Evolutionary conservation across 2,888 invertebrate genomes (phyloP).

Genomic region (Acronicta leporina): DNA sequence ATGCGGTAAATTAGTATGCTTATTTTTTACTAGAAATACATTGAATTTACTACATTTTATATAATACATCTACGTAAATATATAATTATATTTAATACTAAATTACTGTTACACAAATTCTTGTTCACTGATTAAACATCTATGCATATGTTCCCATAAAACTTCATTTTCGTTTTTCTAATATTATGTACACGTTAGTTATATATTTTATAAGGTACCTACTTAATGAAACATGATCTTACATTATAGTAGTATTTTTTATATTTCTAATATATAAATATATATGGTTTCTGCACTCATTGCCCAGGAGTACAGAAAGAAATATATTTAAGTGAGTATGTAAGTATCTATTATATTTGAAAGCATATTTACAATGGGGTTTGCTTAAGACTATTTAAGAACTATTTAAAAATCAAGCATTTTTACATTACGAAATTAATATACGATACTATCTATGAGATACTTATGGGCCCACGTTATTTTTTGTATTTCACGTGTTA

Average conservation of each 20-base stretch:
- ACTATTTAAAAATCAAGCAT: slow-evolving; percentile 7
- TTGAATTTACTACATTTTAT: too few species aligned
- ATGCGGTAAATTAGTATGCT: too few species aligned
- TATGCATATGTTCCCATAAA: slow-evolving; percentile 54
- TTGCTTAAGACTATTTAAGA: slow-evolving; percentile 56
- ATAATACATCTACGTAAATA: too few species aligned
- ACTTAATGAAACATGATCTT: not conserved
- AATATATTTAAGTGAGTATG: slow-evolving; percentile 44
- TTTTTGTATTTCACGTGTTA: slow-evolving; percentile 4
- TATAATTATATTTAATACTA: too few species aligned
- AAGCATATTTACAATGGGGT: slow-evolving; percentile 63
- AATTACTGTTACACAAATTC: not conserved
- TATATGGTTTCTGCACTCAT: slow-evolving; percentile 78
- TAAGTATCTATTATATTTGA: slow-evolving; percentile 13
- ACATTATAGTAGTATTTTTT: not conserved
- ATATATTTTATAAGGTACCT: slow-evolving; percentile 1
- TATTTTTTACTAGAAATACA: not conserved
- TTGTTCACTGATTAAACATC: slow-evolving; percentile 33
- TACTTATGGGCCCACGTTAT: slow-evolving; percentile 6
- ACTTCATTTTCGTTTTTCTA: slow-evolving; percentile 42
- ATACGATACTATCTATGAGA: slow-evolving; percentile 30
- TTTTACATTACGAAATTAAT: slow-evolving; percentile 27
- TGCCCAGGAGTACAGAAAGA: slow-evolving; percentile 84
- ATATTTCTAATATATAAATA: slow-evolving; percentile 17
- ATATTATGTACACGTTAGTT: slow-evolving; percentile 37